phyloP scores from a whole-genome alignment of 2,888 invertebrate species.

The Kuschelorhynchus macadamiae region DNA sequence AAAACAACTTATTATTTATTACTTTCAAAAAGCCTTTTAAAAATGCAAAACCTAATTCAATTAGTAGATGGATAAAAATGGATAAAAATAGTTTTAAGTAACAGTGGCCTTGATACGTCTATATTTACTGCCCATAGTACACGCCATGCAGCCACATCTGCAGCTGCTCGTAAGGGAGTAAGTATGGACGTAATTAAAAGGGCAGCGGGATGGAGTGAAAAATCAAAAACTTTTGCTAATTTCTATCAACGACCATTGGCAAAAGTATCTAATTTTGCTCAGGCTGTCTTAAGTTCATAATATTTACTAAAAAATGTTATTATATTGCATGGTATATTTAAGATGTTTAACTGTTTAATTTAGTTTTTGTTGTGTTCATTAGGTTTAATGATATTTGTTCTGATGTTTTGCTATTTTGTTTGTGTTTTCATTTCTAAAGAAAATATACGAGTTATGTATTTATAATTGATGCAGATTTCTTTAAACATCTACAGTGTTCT shows the following conservation, averaged over 20 bases:
- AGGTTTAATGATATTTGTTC: no score
- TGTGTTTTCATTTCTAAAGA: no score
- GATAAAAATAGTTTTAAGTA: not conserved
- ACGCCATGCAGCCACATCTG: slow-evolving; percentile 1
- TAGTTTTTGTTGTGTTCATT: no score
- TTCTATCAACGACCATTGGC: no score
- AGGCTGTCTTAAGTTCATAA: slow-evolving; percentile 1
- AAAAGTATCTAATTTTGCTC: not conserved
- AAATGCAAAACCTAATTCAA: slow-evolving; percentile 6
- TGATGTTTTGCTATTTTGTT: no score
- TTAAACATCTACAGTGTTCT: no score
- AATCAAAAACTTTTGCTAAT: slow-evolving; percentile 4
- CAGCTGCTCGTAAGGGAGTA: slow-evolving; percentile 5
- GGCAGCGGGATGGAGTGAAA: slow-evolving; percentile 9
- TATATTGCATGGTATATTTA: no score
- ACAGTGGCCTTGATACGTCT: not conserved
- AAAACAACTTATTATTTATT: not conserved
- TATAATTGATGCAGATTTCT: no score
- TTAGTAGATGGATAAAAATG: slow-evolving; percentile 12
- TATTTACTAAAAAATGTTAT: no score
- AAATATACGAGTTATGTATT: no score
- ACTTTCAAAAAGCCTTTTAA: not conserved
- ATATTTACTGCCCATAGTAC: slow-evolving; percentile 3
- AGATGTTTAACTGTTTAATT: no score
- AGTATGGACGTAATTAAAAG: slow-evolving; percentile 1